A percentile compares a stretch with the other conserved stretches of the same genome.
Conservation (phyloP, 2,797 vertebrate genomes). For the Oryzias dopingdopingensis region DNA sequence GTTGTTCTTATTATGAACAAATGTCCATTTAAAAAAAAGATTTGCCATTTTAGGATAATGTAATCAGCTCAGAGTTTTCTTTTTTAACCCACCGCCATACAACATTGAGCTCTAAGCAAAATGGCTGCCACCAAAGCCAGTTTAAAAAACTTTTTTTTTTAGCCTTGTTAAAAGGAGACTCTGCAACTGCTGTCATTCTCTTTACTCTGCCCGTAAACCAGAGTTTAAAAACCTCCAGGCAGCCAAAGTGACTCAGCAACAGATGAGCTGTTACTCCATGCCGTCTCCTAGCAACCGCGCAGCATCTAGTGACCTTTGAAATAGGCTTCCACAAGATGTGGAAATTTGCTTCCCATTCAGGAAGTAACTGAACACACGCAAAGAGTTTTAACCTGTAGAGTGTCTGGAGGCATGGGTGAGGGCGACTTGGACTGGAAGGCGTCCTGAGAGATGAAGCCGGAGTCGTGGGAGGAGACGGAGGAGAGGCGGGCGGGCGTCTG, state of each 20-base stretch:
- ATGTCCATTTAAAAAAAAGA: too few species aligned
- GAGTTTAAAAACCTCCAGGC: background rate
- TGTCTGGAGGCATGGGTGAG: conserved; percentile 90
- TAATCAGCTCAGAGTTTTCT: too few species aligned
- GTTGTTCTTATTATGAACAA: too few species aligned
- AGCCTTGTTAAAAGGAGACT: too few species aligned
- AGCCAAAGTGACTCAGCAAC: conserved; percentile 1
- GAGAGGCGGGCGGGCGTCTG: conserved; percentile 81
- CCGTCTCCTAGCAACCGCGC: accelerated
- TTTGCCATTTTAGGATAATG: too few species aligned
- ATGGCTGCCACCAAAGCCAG: too few species aligned
- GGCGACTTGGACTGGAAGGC: conserved; percentile 92
- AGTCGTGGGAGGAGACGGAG: conserved; percentile 93
- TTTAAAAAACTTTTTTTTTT: too few species aligned
- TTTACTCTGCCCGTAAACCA: background rate
- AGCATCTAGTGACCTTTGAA: background rate
- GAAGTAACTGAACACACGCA: background rate
- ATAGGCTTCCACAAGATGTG: background rate
- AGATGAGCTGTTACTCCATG: background rate
- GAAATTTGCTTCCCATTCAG: background rate
- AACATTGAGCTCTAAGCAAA: too few species aligned
- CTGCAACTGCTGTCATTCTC: background rate
- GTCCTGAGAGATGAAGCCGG: conserved; percentile 91
- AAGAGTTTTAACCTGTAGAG: conserved; percentile 52
- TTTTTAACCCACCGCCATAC: too few species aligned